These are phyloP conservation scores for Smittia aterrima DNA, from an alignment of 2,888 invertebrate genomes.

Conservation along the genomic window DNA sequence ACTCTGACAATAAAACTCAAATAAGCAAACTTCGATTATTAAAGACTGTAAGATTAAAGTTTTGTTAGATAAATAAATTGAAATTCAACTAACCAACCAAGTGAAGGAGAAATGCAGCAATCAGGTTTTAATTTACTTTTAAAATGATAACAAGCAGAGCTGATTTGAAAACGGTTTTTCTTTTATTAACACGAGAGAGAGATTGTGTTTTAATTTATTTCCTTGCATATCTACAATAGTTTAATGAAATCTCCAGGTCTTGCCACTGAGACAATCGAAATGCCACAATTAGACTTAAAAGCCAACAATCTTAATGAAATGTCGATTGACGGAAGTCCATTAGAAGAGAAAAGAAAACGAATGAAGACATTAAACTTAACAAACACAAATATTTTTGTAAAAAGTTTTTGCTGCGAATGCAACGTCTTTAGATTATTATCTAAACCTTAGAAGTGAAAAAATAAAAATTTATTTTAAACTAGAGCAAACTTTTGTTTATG, in stretches of 20 bases:
- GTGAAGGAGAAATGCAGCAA: not conserved
- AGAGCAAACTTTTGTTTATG: constrained; percentile 54
- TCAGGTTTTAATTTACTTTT: not conserved
- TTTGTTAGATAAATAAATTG: not conserved
- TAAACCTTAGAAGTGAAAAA: not conserved
- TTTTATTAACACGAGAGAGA: not conserved
- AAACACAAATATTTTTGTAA: constrained; percentile 1
- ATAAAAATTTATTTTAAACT: constrained; percentile 12
- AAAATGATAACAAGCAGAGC: too few relatives aligned
- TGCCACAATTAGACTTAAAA: constrained; percentile 2
- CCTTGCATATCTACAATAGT: not conserved
- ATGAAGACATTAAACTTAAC: constrained; percentile 21
- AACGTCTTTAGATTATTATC: not conserved
- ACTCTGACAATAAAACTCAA: not conserved
- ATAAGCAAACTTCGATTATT: not conserved
- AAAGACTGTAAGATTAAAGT: not conserved
- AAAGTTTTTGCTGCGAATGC: not conserved
- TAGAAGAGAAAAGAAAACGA: not conserved
- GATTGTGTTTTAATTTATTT: constrained; percentile 3
- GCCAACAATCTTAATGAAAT: not conserved
- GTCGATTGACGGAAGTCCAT: not conserved
- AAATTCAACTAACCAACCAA: not conserved
- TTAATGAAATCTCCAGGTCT: constrained; percentile 8
- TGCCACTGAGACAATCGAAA: not conserved
- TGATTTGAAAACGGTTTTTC: not conserved